Base-by-base conservation (phyloP, 2,797 vertebrate species). In the Eleutherodactylus coqui region DNA sequence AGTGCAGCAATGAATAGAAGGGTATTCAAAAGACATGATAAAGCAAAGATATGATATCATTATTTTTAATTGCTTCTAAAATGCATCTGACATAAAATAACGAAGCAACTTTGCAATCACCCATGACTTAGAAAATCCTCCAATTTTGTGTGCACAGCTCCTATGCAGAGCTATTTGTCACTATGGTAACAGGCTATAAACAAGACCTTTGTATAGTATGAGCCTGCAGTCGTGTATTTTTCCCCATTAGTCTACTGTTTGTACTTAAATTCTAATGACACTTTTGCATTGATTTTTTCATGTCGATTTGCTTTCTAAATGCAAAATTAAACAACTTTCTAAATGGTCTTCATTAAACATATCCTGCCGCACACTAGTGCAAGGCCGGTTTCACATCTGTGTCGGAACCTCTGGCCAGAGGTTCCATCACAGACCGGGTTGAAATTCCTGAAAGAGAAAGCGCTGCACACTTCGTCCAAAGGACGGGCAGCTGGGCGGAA, bases 21-120 rank as follows among this genome's bases (percentile, higher is more conserved):
- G 53, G 17, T 16, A 75, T 84, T 32, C n/a, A 47, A 64, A 62
- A 76, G 29, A 82, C 80, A 83, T 51, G 24, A 53, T 41, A 60
- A 43, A 53, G 41, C 36, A 82, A 34, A 49, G 53, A 45, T 43
- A 79, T 41, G 43, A 75, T 29, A 75, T 14, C 9, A 32, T 19
- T 49, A 9, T 17, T 34, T 55, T 51, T 17, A 11, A 62, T 27
- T 58, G 55, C 58, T 29, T 7, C n/a, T n/a, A n/a, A 36, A 3
- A 41, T 10, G 3, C 16, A 41, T 41, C 9, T 24, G 10, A 72
- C n/a, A 43, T 9, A 21, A 24, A 67, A 69, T n/a, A 69, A 69
- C 8, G 2, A 69, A 38, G 34, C 19, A 69, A 38, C 19, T 36
- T 41, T 24, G 21, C 53, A 58, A 58, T 9, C n/a, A n/a, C 7